Evolutionary conservation across 2,888 invertebrate genomes (phyloP).

Genomic region (Eupithecia insigniata): DNA sequence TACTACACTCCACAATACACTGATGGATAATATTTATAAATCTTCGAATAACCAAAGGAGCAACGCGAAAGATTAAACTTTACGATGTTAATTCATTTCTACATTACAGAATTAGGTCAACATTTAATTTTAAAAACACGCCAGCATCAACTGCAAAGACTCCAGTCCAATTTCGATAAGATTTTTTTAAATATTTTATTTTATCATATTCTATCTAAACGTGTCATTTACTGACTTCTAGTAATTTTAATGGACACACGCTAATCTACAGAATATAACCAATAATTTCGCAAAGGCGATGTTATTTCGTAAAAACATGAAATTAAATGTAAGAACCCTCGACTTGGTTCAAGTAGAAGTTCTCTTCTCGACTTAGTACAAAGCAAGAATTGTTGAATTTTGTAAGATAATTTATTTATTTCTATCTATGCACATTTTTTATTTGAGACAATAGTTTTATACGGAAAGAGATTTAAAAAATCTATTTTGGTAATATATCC

Average conservation of each 20-base stretch:
- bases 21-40: neutral
- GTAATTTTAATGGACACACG: slow-evolving; percentile 62
- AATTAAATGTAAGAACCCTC: neutral
- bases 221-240: slow-evolving; percentile 52
- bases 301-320: neutral
- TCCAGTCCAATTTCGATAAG: slow-evolving; percentile 30
- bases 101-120: slow-evolving; percentile 20
- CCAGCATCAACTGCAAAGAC: slow-evolving; percentile 27
- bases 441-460: neutral
- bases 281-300: slow-evolving; percentile 43
- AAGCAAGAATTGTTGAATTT: neutral
- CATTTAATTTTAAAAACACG: slow-evolving; percentile 24
- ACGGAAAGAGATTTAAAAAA: neutral
- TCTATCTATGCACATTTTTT: slow-evolving; percentile 1
- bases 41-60: neutral
- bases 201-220: slow-evolving; percentile 54
- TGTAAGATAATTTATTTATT: neutral
- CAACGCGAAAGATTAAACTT: neutral
- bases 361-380: no score
- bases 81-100: slow-evolving; percentile 7
- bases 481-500: neutral
- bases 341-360: neutral
- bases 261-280: slow-evolving; percentile 59
- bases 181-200: slow-evolving; percentile 40
- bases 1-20: slow-evolving; percentile 58